These are phyloP conservation scores for Pionites leucogaster DNA, from an alignment of 2,113 vertebrate species.

Conservation along the genomic window DNA sequence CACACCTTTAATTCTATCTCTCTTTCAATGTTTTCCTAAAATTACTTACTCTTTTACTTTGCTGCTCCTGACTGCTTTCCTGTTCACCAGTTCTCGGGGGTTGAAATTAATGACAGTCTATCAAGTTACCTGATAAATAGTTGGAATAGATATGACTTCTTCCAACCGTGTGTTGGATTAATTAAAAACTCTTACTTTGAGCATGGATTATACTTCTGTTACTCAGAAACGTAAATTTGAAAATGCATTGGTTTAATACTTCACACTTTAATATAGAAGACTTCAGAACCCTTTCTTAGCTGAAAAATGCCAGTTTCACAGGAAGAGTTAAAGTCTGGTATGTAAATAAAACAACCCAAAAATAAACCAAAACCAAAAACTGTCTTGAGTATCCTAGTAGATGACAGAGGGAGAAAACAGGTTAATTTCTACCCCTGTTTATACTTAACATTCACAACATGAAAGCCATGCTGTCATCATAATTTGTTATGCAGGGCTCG, in stretches of 20 bases:
- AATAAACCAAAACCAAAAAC: not conserved
- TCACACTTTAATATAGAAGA: not conserved
- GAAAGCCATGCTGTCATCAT: constrained; percentile 61
- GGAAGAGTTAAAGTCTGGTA: constrained; percentile 2
- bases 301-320: constrained; percentile 43
- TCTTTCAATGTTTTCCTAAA: constrained; percentile 83
- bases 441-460: constrained; percentile 61
- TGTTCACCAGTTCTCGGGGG: constrained; percentile 75
- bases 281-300: constrained; percentile 31
- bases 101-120: constrained; percentile 75
- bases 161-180: constrained; percentile 29
- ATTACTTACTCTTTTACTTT: constrained; percentile 83
- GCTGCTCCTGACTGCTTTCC: constrained; percentile 79
- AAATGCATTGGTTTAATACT: constrained; percentile 31
- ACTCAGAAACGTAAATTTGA: constrained; percentile 21
- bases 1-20: constrained; percentile 72
- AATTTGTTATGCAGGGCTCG: constrained; percentile 74
- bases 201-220: not conserved
- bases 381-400: constrained; percentile 18
- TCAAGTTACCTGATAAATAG: constrained; percentile 39
- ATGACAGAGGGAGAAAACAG: constrained; percentile 59
- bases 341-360: not conserved
- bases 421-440: constrained; percentile 83
- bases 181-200: constrained; percentile 11
- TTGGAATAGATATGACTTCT: constrained; percentile 22